phyloP scores from a whole-genome alignment of 2,797 vertebrate species.

The Ceryle rudis region DNA sequence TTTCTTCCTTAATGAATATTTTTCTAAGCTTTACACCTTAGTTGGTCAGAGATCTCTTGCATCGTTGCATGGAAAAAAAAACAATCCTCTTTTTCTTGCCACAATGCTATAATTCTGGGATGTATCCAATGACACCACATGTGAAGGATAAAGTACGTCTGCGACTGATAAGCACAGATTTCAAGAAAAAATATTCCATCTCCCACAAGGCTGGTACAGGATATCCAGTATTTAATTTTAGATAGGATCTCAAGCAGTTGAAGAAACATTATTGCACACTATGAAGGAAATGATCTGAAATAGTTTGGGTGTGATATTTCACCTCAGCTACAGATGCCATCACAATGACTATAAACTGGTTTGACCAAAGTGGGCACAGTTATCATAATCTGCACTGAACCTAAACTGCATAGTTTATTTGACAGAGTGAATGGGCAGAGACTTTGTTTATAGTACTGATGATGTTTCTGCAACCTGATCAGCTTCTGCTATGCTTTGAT shows the following conservation, averaged over 20 bases:
- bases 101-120: neutral
- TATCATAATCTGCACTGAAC: neutral
- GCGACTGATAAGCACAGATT: constrained; percentile 27
- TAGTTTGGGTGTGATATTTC: neutral
- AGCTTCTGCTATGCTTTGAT: neutral
- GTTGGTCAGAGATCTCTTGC: neutral
- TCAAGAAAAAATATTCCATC: constrained; percentile 18
- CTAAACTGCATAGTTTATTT: neutral
- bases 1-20: neutral
- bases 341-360: neutral
- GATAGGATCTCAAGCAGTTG: constrained; percentile 24
- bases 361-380: neutral
- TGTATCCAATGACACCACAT: neutral
- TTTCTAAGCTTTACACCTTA: neutral
- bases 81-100: neutral
- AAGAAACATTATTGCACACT: neutral
- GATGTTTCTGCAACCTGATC: neutral
- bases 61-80: neutral
- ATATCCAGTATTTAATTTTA: constrained; percentile 56
- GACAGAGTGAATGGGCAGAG: neutral
- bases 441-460: neutral
- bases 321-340: neutral
- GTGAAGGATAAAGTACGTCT: neutral
- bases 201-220: neutral
- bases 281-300: constrained; percentile 13